Percentiles rank a stretch among this genome's conserved stretches.
Evolutionary conservation across 1,140 invertebrate species (phyloP).

Genomic region (Vanessa tameamea): DNA sequence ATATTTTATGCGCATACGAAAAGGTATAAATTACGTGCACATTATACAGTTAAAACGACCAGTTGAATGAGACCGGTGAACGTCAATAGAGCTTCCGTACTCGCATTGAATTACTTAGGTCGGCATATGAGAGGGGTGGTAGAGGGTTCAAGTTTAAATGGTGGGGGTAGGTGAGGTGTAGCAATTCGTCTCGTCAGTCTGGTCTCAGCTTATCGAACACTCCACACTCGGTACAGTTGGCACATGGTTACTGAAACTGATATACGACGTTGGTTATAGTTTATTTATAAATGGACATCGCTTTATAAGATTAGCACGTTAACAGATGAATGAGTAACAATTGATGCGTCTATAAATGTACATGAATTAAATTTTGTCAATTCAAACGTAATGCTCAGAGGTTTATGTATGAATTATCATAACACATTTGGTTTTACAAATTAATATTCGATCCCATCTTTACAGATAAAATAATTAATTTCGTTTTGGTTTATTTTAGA

Average conservation of each 20-base stretch:
- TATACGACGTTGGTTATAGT: slow-evolving; percentile 62
- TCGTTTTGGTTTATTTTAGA: no score
- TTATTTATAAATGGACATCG: slow-evolving; percentile 50
- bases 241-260: slow-evolving; percentile 67
- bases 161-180: slow-evolving; percentile 43
- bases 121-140: slow-evolving; percentile 25
- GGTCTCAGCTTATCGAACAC: slow-evolving; percentile 63
- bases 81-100: slow-evolving; percentile 34
- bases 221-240: slow-evolving; percentile 51
- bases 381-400: neutral
- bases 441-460: no score
- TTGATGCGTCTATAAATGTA: neutral
- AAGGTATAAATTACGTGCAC: slow-evolving; percentile 34
- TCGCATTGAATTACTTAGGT: slow-evolving; percentile 39
- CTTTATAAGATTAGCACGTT: slow-evolving; percentile 34
- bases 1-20: slow-evolving; percentile 33
- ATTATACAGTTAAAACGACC: slow-evolving; percentile 36
- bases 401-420: neutral
- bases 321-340: neutral
- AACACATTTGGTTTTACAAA: neutral
- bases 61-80: slow-evolving; percentile 29
- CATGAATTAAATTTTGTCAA: neutral
- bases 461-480: no score
- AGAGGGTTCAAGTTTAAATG: slow-evolving; percentile 45
- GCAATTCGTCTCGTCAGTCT: slow-evolving; percentile 59